Evolutionary conservation across 2,113 vertebrate genomes (phyloP).

Genomic region (Salminus brasiliensis): DNA sequence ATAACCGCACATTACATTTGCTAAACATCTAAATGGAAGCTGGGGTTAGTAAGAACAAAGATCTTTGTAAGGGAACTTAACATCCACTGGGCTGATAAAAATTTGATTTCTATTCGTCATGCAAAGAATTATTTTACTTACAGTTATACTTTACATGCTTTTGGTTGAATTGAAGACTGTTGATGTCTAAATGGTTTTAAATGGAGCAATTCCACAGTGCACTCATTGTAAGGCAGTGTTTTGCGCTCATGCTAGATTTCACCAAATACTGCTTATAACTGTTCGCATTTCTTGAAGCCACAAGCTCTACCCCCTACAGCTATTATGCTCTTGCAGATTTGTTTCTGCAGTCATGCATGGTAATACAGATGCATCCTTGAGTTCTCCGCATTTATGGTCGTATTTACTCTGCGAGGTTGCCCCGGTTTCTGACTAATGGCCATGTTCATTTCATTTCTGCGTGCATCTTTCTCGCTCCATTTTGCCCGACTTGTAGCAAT

Average conservation of each 20-base stretch:
- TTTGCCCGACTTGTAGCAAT: conserved; percentile 9
- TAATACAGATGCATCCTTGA: neutral
- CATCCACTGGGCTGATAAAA: too few species aligned
- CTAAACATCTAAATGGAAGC: too few species aligned
- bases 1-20: too few species aligned
- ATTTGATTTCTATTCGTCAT: too few species aligned
- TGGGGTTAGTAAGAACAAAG: too few species aligned
- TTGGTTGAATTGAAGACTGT: neutral
- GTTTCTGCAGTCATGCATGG: conserved; percentile 7
- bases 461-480: conserved; percentile 10
- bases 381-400: conserved; percentile 12
- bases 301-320: neutral
- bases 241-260: neutral
- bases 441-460: neutral
- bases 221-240: neutral
- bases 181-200: neutral
- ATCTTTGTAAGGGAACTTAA: too few species aligned
- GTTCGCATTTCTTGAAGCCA: neutral
- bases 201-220: too few species aligned
- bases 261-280: neutral
- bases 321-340: conserved; percentile 7
- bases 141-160: neutral
- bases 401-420: neutral
- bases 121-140: too few species aligned
- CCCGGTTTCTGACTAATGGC: neutral